A percentile compares a stretch with the other conserved stretches of the same genome.
Conservation (phyloP, 2,797 vertebrate species). For the Erpetoichthys calabaricus region DNA sequence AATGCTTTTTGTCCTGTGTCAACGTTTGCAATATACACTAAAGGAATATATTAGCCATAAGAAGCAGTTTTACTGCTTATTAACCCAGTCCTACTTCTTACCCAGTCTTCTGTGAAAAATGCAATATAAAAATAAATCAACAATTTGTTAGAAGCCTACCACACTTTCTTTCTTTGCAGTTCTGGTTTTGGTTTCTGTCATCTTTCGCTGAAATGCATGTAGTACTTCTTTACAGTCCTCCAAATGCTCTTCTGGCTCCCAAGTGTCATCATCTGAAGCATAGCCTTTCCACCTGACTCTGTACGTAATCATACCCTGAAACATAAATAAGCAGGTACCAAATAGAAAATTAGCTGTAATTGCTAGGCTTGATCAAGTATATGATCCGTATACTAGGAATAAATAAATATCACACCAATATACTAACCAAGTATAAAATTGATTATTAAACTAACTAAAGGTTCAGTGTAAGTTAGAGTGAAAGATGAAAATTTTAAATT, state of each 20-base stretch:
- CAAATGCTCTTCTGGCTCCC: constrained; percentile 88
- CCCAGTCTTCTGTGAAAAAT: too few species aligned
- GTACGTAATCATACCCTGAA: constrained; percentile 76
- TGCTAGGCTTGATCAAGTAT: neutral
- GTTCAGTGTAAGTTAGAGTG: neutral
- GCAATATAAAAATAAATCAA: too few species aligned
- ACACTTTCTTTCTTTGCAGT: constrained; percentile 59
- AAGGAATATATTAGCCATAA: too few species aligned
- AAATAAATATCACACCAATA: constrained; percentile 1
- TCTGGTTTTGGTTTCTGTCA: constrained; percentile 56
- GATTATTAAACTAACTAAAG: neutral
- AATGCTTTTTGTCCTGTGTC: too few species aligned
- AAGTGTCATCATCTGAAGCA: constrained; percentile 86
- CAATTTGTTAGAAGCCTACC: constrained; percentile 37
- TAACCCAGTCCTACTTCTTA: too few species aligned
- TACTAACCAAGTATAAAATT: neutral
- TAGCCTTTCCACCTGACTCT: constrained; percentile 96
- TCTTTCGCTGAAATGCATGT: constrained; percentile 65
- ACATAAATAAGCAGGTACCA: constrained; percentile 17
- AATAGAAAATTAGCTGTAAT: neutral
- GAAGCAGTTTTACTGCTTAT: too few species aligned
- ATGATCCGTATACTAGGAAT: neutral
- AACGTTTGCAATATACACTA: too few species aligned
- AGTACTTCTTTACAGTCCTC: constrained; percentile 92
- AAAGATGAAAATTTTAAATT: too few species aligned